A percentile compares a stretch with the other conserved stretches of the same genome.
Conservation (phyloP, 2,888 invertebrate genomes). For the Eucera pruinosa region DNA sequence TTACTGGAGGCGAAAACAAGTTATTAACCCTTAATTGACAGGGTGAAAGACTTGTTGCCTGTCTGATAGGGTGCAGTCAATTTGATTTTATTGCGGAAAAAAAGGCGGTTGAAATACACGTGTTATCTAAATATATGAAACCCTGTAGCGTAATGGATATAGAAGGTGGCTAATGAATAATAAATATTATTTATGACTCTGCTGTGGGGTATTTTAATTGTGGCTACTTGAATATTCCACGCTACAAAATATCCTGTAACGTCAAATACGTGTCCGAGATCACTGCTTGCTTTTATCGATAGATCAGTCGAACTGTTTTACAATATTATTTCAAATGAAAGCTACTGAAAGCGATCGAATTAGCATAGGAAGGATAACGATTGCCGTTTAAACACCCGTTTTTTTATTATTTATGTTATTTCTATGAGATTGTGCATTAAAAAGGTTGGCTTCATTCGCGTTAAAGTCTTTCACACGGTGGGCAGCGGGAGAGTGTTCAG, state of each 20-base stretch:
- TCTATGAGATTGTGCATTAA: too few species aligned
- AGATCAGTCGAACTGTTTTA: too few species aligned
- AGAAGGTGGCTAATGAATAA: constrained; percentile 19
- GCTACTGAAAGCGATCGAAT: too few species aligned
- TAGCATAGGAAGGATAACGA: too few species aligned
- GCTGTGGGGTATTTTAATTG: not conserved
- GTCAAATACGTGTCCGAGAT: too few species aligned
- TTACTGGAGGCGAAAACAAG: constrained; percentile 23
- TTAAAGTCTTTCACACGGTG: constrained; percentile 29
- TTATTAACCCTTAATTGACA: constrained; percentile 42
- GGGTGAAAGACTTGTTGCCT: constrained; percentile 27
- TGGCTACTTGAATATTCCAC: too few species aligned
- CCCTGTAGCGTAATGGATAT: not conserved
- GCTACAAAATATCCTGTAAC: too few species aligned
- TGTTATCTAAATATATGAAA: not conserved
- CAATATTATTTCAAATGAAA: too few species aligned
- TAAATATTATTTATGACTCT: constrained; percentile 8
- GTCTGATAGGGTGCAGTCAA: constrained; percentile 8
- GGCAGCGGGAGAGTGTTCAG: constrained; percentile 11
- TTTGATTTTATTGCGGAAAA: not conserved
- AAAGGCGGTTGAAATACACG: constrained; percentile 4
- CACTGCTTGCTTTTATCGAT: too few species aligned
- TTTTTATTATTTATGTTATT: too few species aligned
- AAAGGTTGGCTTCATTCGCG: too few species aligned
- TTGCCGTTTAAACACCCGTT: too few species aligned